Percentiles rank a stretch among this genome's conserved stretches.
phyloP scores from a whole-genome alignment of 2,113 vertebrate species.

The Etheostoma spectabile region DNA sequence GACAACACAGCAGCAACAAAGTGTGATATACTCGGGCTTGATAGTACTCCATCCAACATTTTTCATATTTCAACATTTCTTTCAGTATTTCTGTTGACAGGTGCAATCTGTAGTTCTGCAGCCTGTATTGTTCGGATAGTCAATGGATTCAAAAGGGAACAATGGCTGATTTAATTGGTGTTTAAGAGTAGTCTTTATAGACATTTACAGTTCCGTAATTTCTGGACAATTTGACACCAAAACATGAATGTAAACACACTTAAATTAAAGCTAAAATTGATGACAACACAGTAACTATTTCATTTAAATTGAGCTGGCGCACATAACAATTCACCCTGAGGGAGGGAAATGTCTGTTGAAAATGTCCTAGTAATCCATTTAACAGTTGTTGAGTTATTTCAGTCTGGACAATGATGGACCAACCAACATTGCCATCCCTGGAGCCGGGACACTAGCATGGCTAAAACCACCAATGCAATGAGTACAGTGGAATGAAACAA shows the following conservation, averaged over 20 bases:
- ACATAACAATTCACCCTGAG: not conserved
- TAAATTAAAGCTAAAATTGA: not conserved
- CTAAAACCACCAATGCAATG: not conserved
- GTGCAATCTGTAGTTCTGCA: not conserved
- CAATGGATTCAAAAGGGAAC: not conserved
- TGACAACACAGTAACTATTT: not conserved
- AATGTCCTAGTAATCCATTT: not conserved
- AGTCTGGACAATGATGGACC: not conserved
- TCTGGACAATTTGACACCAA: not conserved
- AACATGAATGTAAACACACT: not conserved
- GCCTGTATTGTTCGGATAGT: not conserved
- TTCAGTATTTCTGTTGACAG: not conserved
- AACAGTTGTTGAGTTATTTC: not conserved
- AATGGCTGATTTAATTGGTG: not conserved
- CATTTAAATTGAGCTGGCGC: not conserved
- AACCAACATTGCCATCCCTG: not conserved
- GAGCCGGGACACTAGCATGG: not conserved
- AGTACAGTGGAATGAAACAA: not conserved
- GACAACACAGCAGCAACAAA: conserved; percentile 66
- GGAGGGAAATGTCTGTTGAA: not conserved
- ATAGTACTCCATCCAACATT: not conserved
- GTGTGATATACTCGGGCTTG: not conserved
- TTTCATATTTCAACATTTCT: not conserved
- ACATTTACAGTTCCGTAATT: not conserved
- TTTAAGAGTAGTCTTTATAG: not conserved